phyloP scores from a whole-genome alignment of 2,113 vertebrate species.

The Laterallus jamaicensis region DNA sequence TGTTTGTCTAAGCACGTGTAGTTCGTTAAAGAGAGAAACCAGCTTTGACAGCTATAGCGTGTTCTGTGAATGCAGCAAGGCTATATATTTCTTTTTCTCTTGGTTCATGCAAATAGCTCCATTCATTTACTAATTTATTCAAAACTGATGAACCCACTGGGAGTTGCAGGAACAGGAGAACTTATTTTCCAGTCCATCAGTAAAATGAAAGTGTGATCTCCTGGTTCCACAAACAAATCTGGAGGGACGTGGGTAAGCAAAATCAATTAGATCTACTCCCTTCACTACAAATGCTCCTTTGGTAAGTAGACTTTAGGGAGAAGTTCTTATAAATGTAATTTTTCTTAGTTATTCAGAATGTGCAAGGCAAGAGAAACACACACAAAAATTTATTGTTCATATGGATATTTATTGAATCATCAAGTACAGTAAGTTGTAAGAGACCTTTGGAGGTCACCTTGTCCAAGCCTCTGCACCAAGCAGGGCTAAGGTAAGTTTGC shows the following conservation, averaged over 20 bases:
- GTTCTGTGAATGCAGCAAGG: background rate
- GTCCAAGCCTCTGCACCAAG: background rate
- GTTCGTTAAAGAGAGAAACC: background rate
- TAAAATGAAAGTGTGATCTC: background rate
- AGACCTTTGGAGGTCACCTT: background rate
- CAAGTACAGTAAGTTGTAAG: background rate
- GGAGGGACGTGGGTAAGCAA: background rate
- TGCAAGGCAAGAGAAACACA: background rate
- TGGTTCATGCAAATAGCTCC: conserved; percentile 10
- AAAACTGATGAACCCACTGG: conserved; percentile 16
- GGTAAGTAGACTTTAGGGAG: background rate
- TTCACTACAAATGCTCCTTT: background rate
- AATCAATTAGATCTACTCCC: background rate
- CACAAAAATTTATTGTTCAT: background rate
- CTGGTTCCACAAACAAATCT: background rate
- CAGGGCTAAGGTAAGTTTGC: background rate
- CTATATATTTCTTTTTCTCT: background rate
- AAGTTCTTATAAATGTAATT: background rate
- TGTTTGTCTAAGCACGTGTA: background rate
- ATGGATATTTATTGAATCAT: background rate
- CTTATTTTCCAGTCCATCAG: conserved; percentile 38
- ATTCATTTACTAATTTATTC: conserved; percentile 34
- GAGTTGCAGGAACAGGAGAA: background rate
- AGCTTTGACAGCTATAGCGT: background rate
- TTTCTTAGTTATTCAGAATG: background rate